phyloP scores from a whole-genome alignment of 1,140 invertebrate genomes.

The Aphidius ervi region DNA sequence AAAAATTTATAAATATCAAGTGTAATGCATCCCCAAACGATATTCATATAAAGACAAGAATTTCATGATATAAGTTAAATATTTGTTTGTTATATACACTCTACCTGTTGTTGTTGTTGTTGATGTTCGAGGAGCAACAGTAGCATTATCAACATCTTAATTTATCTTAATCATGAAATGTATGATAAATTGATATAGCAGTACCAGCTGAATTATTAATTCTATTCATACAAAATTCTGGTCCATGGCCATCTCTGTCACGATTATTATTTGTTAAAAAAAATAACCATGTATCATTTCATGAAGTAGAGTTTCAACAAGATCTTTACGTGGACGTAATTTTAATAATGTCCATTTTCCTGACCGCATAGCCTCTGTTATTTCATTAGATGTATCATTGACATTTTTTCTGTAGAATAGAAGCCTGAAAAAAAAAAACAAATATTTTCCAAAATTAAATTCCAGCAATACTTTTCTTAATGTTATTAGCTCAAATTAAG shows the following conservation, averaged over 20 bases:
- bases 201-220: slow-evolving; percentile 86
- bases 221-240: slow-evolving; percentile 90
- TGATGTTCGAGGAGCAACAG: too few species aligned
- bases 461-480: slow-evolving; percentile 62
- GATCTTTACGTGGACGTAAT: slow-evolving; percentile 85
- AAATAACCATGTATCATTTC: slow-evolving; percentile 99
- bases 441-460: slow-evolving; percentile 34
- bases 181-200: slow-evolving; percentile 86
- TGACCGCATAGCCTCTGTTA: too few species aligned
- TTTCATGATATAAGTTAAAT: too few species aligned
- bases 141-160: slow-evolving; percentile 30
- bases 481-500: slow-evolving; percentile 63
- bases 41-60: too few species aligned
- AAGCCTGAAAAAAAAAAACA: too few species aligned
- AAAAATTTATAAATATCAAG: too few species aligned
- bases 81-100: too few species aligned
- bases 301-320: slow-evolving; percentile 94
- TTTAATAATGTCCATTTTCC: slow-evolving; percentile 66
- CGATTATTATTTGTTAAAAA: slow-evolving; percentile 80
- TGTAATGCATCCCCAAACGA: too few species aligned
- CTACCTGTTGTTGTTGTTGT: too few species aligned
- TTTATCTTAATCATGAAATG: slow-evolving; percentile 82
- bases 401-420: too few species aligned
- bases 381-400: too few species aligned
- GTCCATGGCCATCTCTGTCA: slow-evolving; percentile 91